phyloP scores from a whole-genome alignment of 1,140 invertebrate genomes.

The Heterodera schachtii region DNA sequence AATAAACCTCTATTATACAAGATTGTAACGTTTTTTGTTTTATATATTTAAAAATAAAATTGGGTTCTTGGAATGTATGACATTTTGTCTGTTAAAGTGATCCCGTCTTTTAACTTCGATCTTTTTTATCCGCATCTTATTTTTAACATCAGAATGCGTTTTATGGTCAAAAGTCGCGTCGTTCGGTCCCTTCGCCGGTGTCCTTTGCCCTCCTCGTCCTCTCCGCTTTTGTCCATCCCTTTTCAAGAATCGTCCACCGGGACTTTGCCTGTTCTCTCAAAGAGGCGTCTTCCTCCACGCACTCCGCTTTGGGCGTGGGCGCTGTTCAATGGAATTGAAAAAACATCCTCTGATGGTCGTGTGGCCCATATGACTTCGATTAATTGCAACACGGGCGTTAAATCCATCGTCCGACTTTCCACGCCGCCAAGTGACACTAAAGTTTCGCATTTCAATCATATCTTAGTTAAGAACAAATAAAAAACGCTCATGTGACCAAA shows the following conservation, averaged over 20 bases:
- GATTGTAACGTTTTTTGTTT: background rate
- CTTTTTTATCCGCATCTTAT: too few species aligned
- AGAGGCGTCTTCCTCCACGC: background rate
- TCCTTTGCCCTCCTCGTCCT: background rate
- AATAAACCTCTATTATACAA: constrained; percentile 3
- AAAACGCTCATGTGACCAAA: constrained; percentile 26
- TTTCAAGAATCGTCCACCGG: background rate
- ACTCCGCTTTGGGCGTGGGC: background rate
- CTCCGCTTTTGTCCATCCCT: background rate
- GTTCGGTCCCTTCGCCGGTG: background rate
- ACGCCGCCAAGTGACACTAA: constrained; percentile 16
- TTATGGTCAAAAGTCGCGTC: background rate
- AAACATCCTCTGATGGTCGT: constrained; percentile 19
- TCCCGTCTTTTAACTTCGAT: too few species aligned
- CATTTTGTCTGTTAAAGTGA: too few species aligned
- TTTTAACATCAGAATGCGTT: background rate
- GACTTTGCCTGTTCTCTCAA: background rate
- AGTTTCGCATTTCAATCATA: too few species aligned
- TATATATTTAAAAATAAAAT: too few species aligned
- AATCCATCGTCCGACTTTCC: constrained; percentile 34
- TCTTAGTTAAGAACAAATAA: constrained; percentile 27
- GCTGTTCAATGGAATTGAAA: background rate
- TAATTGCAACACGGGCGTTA: constrained; percentile 28
- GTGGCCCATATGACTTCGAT: constrained; percentile 24
- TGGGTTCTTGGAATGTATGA: too few species aligned